Conservation (phyloP, 1,140 invertebrate species). For the Eupristina koningsbergeri region DNA sequence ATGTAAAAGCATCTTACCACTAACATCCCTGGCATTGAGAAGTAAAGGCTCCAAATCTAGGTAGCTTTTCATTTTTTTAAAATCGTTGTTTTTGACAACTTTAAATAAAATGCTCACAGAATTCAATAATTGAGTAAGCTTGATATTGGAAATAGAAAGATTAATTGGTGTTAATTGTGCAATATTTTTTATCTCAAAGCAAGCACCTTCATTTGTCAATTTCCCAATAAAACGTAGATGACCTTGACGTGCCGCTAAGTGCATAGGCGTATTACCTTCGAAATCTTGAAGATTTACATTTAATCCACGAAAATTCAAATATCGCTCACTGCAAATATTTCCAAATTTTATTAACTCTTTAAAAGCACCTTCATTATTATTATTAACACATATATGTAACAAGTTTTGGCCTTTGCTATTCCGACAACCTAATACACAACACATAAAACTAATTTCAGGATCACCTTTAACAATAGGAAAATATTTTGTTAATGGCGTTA, state of each 20-base stretch:
- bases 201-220: not conserved
- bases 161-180: not conserved
- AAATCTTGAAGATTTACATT: not conserved
- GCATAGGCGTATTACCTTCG: not conserved
- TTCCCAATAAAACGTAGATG: not conserved
- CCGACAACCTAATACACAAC: not conserved
- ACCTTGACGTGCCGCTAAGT: not conserved
- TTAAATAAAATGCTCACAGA: not conserved
- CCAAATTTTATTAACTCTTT: not conserved
- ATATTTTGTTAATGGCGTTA: not conserved
- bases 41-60: not conserved
- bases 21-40: not conserved
- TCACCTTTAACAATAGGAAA: not conserved
- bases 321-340: not conserved
- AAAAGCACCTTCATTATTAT: not conserved
- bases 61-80: not conserved
- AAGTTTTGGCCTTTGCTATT: not conserved
- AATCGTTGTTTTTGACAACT: not conserved
- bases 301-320: not conserved
- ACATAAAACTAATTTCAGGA: not conserved
- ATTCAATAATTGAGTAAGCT: not conserved
- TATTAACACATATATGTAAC: not conserved
- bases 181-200: not conserved
- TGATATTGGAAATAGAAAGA: not conserved
- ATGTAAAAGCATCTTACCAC: not conserved